phyloP scores from a whole-genome alignment of 1,140 invertebrate genomes.

The Dryas iulia region DNA sequence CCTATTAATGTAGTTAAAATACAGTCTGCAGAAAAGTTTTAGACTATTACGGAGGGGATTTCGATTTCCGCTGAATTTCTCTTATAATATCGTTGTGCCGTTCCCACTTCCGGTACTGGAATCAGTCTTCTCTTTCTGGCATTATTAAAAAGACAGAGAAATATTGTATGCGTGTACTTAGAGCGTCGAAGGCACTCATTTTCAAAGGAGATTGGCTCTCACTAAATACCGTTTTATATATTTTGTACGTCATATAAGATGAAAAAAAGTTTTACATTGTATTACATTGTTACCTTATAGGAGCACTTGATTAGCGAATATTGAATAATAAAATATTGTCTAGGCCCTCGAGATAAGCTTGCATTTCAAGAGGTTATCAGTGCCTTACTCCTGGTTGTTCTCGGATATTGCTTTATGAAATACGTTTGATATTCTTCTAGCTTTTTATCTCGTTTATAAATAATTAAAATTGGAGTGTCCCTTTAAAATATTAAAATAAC shows the following conservation, averaged over 20 bases:
- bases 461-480: no score
- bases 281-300: background rate
- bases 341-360: background rate
- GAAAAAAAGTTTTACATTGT: constrained; percentile 1
- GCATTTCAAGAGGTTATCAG: background rate
- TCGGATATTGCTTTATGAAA: background rate
- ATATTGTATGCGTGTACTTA: constrained; percentile 11
- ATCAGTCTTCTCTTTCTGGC: constrained; percentile 26
- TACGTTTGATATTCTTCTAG: no score
- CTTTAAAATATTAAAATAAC: no score
- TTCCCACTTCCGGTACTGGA: constrained; percentile 38
- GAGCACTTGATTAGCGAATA: constrained; percentile 1
- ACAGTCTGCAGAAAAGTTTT: background rate
- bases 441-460: no score
- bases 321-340: constrained; percentile 1
- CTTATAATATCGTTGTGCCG: constrained; percentile 45
- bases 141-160: constrained; percentile 22
- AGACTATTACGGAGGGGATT: constrained; percentile 24
- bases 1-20: background rate
- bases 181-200: constrained; percentile 21
- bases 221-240: constrained; percentile 11
- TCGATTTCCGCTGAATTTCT: constrained; percentile 44
- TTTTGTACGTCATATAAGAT: background rate
- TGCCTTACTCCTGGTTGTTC: background rate
- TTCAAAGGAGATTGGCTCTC: constrained; percentile 27